phyloP scores from a whole-genome alignment of 2,797 vertebrate species.

The Microctenopoma steveboyesi region DNA sequence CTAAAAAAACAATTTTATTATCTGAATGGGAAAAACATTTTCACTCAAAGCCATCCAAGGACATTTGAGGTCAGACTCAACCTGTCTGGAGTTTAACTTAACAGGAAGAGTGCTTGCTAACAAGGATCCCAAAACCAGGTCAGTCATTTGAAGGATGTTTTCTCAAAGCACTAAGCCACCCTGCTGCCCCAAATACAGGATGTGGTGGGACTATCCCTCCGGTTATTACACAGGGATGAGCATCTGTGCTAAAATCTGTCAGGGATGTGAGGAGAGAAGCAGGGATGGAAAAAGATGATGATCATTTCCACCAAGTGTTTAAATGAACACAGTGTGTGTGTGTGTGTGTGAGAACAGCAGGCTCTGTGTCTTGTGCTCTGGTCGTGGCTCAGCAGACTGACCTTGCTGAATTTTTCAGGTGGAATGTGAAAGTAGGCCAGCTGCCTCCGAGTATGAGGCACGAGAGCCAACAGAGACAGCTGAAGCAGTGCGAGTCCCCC shows the following conservation, averaged over 20 bases:
- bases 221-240: slow-evolving; percentile 33
- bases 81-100: slow-evolving; percentile 6
- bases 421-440: slow-evolving; percentile 78
- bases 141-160: slow-evolving; percentile 41
- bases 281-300: slow-evolving; percentile 1
- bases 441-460: slow-evolving; percentile 36
- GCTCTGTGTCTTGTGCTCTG: background rate
- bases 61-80: slow-evolving; percentile 12
- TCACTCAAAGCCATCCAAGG: background rate
- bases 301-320: background rate
- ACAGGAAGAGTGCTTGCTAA: background rate
- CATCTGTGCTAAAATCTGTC: slow-evolving; percentile 38
- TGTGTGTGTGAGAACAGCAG: background rate
- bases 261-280: slow-evolving; percentile 12
- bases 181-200: slow-evolving; percentile 54
- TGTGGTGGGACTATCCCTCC: slow-evolving; percentile 18
- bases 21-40: background rate
- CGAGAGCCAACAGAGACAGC: slow-evolving; percentile 21
- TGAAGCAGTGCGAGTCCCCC: slow-evolving; percentile 5
- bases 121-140: slow-evolving; percentile 46
- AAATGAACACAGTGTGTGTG: slow-evolving; percentile 2
- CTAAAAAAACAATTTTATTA: background rate
- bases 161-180: slow-evolving; percentile 42
- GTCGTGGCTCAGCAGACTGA: slow-evolving; percentile 50
- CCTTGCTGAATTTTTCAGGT: slow-evolving; percentile 82